A percentile compares a stretch with the other conserved stretches of the same genome.
Evolutionary conservation across 2,888 invertebrate genomes (phyloP).

Genomic region (Bombylius major): DNA sequence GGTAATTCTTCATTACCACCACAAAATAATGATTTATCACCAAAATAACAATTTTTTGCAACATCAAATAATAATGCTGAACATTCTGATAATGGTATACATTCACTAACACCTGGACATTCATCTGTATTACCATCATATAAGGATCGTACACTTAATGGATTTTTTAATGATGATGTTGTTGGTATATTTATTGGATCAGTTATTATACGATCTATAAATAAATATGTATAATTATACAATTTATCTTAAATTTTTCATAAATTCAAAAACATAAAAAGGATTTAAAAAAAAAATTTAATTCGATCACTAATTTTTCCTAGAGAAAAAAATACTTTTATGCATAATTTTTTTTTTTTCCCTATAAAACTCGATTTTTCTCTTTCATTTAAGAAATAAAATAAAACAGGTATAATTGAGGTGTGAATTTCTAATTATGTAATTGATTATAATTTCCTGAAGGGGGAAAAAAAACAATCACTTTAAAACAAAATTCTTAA

Average conservation of each 20-base stretch:
- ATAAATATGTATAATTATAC: background rate
- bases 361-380: too few species aligned
- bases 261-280: too few species aligned
- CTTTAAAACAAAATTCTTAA: background rate
- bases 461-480: too few species aligned
- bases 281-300: background rate
- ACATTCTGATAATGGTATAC: slow-evolving; percentile 34
- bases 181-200: background rate
- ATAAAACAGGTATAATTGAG: too few species aligned
- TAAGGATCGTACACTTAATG: slow-evolving; percentile 22
- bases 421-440: too few species aligned
- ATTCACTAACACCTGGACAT: slow-evolving; percentile 30
- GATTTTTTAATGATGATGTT: slow-evolving; percentile 3
- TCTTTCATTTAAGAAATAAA: too few species aligned
- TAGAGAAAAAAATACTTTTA: too few species aligned
- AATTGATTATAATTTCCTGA: too few species aligned
- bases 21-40: slow-evolving; percentile 34
- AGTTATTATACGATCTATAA: background rate
- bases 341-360: too few species aligned
- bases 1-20: slow-evolving; percentile 34
- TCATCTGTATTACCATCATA: slow-evolving; percentile 19
- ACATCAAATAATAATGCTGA: slow-evolving; percentile 33
- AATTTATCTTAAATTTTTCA: background rate
- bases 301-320: too few species aligned
- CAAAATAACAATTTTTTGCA: slow-evolving; percentile 33